phyloP scores from a whole-genome alignment of 2,113 vertebrate species.

The Machaerirhynchus nigripectus region DNA sequence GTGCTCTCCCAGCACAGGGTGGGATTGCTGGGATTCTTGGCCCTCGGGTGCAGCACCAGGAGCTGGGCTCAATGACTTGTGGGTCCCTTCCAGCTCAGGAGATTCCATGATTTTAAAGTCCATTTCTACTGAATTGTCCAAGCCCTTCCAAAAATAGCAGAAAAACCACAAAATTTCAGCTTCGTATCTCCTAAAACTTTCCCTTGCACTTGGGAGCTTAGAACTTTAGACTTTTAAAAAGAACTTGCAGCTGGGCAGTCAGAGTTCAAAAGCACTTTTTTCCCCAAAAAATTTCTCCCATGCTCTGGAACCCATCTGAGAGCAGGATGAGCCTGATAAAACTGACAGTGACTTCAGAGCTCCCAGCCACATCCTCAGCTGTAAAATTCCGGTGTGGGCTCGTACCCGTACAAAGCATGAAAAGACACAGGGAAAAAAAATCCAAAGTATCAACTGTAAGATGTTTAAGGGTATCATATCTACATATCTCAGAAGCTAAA shows the following conservation, averaged over 20 bases:
- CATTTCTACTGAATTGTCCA: background rate
- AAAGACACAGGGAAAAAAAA: background rate
- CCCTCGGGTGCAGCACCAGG: background rate
- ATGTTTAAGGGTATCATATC: background rate
- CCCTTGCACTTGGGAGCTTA: background rate
- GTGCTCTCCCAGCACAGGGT: background rate
- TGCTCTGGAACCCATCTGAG: background rate
- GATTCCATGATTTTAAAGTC: rapidly evolving
- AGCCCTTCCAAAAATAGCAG: background rate
- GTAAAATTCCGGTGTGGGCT: rapidly evolving
- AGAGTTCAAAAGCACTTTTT: background rate
- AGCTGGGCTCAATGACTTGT: background rate
- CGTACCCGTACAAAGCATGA: rapidly evolving
- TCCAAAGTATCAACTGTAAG: background rate
- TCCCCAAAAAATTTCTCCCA: background rate
- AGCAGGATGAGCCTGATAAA: background rate
- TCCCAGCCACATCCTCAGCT: background rate
- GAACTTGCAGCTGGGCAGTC: background rate
- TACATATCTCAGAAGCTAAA: background rate
- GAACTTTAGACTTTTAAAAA: background rate
- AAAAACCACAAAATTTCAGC: background rate
- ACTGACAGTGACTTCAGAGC: background rate
- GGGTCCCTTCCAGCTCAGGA: background rate
- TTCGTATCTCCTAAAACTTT: background rate
- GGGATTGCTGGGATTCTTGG: background rate